Evolutionary conservation across 2,113 vertebrate genomes (phyloP).

Genomic region (Brienomyrus longianalis): DNA sequence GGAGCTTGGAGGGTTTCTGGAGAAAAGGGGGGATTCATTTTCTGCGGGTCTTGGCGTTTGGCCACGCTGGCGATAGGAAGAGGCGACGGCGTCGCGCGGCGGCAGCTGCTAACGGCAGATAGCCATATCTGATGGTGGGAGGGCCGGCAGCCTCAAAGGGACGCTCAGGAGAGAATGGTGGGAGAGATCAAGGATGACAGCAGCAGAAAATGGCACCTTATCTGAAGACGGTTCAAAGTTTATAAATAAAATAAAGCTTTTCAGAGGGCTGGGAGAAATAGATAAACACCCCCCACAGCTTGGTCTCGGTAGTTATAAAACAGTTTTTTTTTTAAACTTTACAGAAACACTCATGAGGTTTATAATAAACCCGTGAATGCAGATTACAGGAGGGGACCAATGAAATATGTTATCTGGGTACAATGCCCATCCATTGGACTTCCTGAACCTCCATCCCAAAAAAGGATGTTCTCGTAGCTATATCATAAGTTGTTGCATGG

Average conservation of each 20-base stretch:
- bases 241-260: conserved; percentile 78
- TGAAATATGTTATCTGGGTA: conserved; percentile 36
- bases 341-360: conserved; percentile 51
- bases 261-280: conserved; percentile 59
- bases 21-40: conserved; percentile 63
- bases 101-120: conserved; percentile 69
- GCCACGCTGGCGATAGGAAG: background rate
- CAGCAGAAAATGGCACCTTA: conserved; percentile 70
- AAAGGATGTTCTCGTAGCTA: conserved; percentile 22
- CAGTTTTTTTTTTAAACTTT: conserved; percentile 37
- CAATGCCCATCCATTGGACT: background rate
- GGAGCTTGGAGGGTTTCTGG: conserved; percentile 51
- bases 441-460: background rate
- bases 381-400: conserved; percentile 51
- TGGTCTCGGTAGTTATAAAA: conserved; percentile 27
- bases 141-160: conserved; percentile 67
- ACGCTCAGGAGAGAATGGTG: conserved; percentile 76
- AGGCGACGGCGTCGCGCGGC: background rate
- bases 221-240: conserved; percentile 79
- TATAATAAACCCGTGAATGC: conserved; percentile 53
- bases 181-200: conserved; percentile 76
- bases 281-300: conserved; percentile 55
- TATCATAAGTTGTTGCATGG: conserved; percentile 15
- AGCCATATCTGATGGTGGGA: conserved; percentile 72
- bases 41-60: conserved; percentile 30